Evolutionary conservation across 1,140 invertebrate species (phyloP), one percentile per base, ranked within the genome.

Genomic region (Xylocopa sonorina): DNA sequence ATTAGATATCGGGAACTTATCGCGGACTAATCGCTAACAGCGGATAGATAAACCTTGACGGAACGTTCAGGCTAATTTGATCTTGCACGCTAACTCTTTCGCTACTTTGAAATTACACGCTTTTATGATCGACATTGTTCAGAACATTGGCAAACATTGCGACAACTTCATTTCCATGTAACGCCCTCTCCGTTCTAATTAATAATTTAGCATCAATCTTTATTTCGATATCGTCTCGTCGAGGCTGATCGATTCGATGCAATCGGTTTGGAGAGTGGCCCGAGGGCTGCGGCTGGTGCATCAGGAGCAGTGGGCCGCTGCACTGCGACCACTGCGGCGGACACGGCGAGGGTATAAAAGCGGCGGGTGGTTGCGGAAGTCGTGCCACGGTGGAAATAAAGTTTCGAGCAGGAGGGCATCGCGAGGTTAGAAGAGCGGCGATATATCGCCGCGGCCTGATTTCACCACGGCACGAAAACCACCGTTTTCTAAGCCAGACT

Each of bases 401-500:
- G 76, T 73, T 46, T 55, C 71, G 78, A 50, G 60, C 62, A 14
- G 55, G 10, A 27, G 60, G 50, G 62, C 62, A 73, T 63, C 58
- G 71, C 48, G 60, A 55, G 71, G 51, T 80, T 64, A 75, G n/a
- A n/a, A 67, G 78, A 75, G 18, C 53, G n/a, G 32, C 58, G 74
- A 78, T 81, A 69, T 78, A 78, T 71, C 66, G 74, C 29, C 12
- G 34, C 79, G 66, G 46, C 74, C 79, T 78, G 79, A 71, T 81
- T 81, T 78, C 66, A 48, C 0, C 2, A 0, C 32, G 34, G 21
- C 72, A 63, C 69, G 69, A 79, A 73, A 73, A 78, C 53, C 38
- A 5, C 12, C 34, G 46, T 68, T 76, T 57, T 29, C 51, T 68
- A 27, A 27, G 18, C 18, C 51, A 21, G 16, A 7, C n/a, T n/a